Base-by-base conservation (phyloP, 1,140 invertebrate species). In the Idris sp. region DNA sequence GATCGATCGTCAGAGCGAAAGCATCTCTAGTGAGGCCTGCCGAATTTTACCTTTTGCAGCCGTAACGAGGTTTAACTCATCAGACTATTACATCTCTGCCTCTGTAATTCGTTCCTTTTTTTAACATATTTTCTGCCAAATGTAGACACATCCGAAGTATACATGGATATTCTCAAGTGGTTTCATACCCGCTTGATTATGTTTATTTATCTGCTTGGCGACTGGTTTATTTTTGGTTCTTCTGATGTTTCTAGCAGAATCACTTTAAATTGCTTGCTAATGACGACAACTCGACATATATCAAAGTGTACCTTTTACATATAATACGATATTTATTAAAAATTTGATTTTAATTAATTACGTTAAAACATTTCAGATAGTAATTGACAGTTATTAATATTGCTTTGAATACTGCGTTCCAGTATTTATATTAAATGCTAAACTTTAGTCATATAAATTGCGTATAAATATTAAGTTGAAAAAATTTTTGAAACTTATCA, bases 191-290 rank as follows among this genome's bases (percentile, higher is more conserved):
- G 69, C 41, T 62, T 81, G 74, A 84, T 83, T 82, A 77, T 81
- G 80, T 83, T 83, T 79, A 79, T 82, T 80, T 79, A 76, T 72
- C 43, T 36, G 74, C 67, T 51, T 61, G 41, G 43, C 35, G 59
- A 58, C 65, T 81, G 51, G 49, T 72, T 56, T 58, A 81, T 81
- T 83, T 83, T 77, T 53, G 54, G 51, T 83, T 83, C 79, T 82
- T 83, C 81, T 78, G 78, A 81, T 79, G 77, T 83, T 71, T 79
- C 73, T 77, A 74, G 44, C 54, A 54, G 59, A 31, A 84, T 83
- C 64, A 80, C 80, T 73, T 78, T 43, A 82, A 84, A 84, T 80
- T 81, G 78, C 76, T 71, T 72, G 49, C 64, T 83, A 84, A 84
- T 81, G 73, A 79, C 59, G 46, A 72, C 44, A 25, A 58, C 35